Conservation (phyloP, 2,888 invertebrate species). For the Tenthredo mesomela region DNA sequence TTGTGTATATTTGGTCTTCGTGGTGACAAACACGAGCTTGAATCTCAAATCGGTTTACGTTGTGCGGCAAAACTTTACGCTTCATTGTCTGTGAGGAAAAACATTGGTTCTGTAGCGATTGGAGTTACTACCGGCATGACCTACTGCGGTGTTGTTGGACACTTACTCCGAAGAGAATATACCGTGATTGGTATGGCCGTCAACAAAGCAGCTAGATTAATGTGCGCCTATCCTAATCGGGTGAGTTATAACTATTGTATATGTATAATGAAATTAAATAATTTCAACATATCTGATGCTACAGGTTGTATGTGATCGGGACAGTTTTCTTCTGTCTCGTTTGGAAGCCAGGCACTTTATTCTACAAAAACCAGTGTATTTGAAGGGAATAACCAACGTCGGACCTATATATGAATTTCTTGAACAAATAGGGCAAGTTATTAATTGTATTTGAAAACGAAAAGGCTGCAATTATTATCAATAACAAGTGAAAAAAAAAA, state of each 20-base stretch:
- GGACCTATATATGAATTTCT: constrained; percentile 84
- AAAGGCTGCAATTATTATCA: not conserved
- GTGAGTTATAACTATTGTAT: constrained; percentile 14
- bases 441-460: not conserved
- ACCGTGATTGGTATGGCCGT: constrained; percentile 87
- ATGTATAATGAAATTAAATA: not conserved
- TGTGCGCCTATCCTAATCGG: constrained; percentile 81
- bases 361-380: constrained; percentile 79
- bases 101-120: constrained; percentile 81
- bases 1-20: constrained; percentile 87
- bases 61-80: constrained; percentile 82
- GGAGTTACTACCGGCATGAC: constrained; percentile 86
- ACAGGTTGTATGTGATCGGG: constrained; percentile 81
- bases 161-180: constrained; percentile 85
- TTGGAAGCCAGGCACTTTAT: constrained; percentile 82
- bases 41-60: constrained; percentile 84
- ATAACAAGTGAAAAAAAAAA: not conserved
- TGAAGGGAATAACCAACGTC: constrained; percentile 83
- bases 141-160: constrained; percentile 88
- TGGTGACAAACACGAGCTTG: constrained; percentile 85
- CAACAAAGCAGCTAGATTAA: constrained; percentile 86
- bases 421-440: constrained; percentile 71
- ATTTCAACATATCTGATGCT: not conserved
- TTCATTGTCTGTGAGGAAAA: constrained; percentile 76
- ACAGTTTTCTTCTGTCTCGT: constrained; percentile 84